phyloP scores from a whole-genome alignment of 2,113 vertebrate genomes.

The Apus apus region DNA sequence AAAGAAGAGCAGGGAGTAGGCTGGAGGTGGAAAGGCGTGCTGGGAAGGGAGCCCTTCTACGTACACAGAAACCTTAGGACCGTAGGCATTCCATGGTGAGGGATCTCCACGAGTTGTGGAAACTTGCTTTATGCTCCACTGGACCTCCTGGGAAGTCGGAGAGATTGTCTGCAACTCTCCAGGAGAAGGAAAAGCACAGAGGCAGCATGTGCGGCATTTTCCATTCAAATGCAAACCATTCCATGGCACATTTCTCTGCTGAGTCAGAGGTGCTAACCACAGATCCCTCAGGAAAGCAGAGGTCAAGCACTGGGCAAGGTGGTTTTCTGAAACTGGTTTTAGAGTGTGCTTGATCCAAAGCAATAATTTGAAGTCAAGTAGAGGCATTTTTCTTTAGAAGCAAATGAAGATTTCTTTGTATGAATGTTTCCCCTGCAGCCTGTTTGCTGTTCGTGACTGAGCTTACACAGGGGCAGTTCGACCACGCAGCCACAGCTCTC shows the following conservation, averaged over 20 bases:
- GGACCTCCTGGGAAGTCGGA: neutral
- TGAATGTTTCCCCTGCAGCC: neutral
- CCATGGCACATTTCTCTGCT: neutral
- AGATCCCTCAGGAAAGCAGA: neutral
- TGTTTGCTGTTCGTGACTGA: neutral
- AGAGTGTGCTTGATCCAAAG: neutral
- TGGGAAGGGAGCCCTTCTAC: neutral
- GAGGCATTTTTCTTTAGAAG: neutral
- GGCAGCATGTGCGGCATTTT: neutral
- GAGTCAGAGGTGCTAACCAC: conserved; percentile 25
- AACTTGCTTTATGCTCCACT: neutral
- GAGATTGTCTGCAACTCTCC: neutral
- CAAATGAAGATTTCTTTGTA: neutral
- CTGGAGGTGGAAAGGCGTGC: neutral
- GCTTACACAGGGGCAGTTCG: neutral
- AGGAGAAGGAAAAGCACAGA: neutral
- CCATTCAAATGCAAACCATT: neutral
- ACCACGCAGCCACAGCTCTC: accelerated
- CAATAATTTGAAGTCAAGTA: neutral
- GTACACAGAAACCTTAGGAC: neutral
- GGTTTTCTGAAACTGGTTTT: neutral
- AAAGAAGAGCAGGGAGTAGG: neutral
- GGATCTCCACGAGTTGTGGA: neutral
- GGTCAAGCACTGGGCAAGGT: neutral
- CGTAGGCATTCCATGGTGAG: neutral